These are phyloP conservation scores for Thyatira batis DNA, from an alignment of 2,888 invertebrate species.

Conservation along the genomic window DNA sequence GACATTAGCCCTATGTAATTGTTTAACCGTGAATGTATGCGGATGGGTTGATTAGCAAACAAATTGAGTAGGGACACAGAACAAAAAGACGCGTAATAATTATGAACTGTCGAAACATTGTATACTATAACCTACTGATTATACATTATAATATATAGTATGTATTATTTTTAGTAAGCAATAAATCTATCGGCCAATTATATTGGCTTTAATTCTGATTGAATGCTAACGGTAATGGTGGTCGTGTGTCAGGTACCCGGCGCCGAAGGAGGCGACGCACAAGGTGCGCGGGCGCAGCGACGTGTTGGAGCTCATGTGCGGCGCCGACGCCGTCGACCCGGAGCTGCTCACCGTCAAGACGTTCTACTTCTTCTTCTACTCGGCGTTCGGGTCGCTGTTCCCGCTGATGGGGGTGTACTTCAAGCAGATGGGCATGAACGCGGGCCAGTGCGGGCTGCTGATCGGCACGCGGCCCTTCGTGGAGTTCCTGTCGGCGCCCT, in stretches of 20 bases:
- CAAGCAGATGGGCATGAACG: slow-evolving; percentile 99
- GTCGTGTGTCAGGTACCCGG: slow-evolving; percentile 86
- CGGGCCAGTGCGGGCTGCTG: slow-evolving; percentile 95
- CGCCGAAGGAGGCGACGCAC: slow-evolving; percentile 93
- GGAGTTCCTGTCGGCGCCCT: slow-evolving; percentile 98
- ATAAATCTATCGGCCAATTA: no score
- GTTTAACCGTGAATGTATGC: no score
- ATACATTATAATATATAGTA: no score
- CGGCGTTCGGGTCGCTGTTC: slow-evolving; percentile 98
- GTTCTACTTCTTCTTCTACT: slow-evolving; percentile 99
- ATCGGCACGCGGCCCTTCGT: slow-evolving; percentile 98
- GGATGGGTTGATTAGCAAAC: no score
- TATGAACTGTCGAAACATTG: no score
- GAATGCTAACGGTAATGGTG: no score
- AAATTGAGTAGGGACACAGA: no score
- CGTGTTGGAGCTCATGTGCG: slow-evolving; percentile 90
- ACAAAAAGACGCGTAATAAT: no score
- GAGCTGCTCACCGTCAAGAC: slow-evolving; percentile 97
- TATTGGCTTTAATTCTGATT: no score
- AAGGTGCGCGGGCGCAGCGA: slow-evolving; percentile 94
- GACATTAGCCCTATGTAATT: no score
- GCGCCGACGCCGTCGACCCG: slow-evolving; percentile 90
- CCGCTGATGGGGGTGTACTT: slow-evolving; percentile 99
- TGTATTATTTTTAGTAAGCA: no score
- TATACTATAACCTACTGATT: no score